A percentile compares a stretch with the other conserved stretches of the same genome.
phyloP scores from a whole-genome alignment of 2,113 vertebrate genomes.

The Psittacara wagleri region DNA sequence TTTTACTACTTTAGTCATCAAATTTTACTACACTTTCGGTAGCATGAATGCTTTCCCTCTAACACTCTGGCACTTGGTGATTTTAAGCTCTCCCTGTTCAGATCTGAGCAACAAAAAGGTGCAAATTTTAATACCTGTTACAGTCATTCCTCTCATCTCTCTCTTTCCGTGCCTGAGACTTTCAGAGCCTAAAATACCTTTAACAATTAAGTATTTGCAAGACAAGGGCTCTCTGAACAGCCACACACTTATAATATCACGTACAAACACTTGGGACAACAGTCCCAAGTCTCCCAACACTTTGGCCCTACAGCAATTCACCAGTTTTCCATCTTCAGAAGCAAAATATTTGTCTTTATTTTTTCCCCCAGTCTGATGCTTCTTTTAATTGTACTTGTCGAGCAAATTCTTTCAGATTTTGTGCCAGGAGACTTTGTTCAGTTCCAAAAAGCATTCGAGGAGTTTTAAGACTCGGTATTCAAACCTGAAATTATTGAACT shows the following conservation, averaged over 20 bases:
- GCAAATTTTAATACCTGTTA: slow-evolving; percentile 33
- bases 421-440: background rate
- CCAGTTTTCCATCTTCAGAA: background rate
- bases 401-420: background rate
- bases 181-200: background rate
- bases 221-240: background rate
- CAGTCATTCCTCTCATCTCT: background rate
- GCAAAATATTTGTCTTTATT: background rate
- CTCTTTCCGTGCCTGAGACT: background rate
- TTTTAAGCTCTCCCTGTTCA: slow-evolving; percentile 19
- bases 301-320: background rate
- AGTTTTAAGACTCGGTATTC: background rate
- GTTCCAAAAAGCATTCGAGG: background rate
- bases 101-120: background rate
- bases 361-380: background rate
- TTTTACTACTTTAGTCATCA: slow-evolving; percentile 25
- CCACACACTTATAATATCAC: background rate
- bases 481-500: background rate
- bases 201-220: background rate
- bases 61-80: background rate
- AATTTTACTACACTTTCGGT: slow-evolving; percentile 29
- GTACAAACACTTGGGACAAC: background rate
- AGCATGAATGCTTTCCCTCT: background rate
- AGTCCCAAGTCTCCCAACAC: background rate
- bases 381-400: background rate